These are phyloP conservation scores for Zaprionus vittiger DNA, from an alignment of 1,140 invertebrate species.

Conservation along the genomic window DNA sequence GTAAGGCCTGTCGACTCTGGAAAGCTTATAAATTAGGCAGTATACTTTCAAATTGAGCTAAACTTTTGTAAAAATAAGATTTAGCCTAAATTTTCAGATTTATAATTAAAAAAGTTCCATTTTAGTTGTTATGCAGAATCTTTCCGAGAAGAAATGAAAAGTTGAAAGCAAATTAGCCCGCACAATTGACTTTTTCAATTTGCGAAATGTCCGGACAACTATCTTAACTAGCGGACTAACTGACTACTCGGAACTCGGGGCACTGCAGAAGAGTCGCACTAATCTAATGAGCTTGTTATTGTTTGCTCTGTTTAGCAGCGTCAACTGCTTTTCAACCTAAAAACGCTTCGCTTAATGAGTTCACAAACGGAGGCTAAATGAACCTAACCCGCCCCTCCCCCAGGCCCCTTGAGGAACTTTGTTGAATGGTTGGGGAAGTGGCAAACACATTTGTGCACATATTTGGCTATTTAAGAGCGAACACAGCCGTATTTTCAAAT, in stretches of 20 bases:
- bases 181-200: not conserved
- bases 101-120: not conserved
- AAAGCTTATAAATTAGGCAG: slow-evolving; percentile 1
- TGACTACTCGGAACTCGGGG: slow-evolving; percentile 25
- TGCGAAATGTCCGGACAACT: slow-evolving; percentile 5
- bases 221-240: slow-evolving; percentile 17
- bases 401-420: not conserved
- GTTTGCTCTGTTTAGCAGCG: slow-evolving; percentile 52
- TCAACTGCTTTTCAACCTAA: slow-evolving; percentile 56
- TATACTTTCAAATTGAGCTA: not conserved
- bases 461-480: slow-evolving; percentile 70
- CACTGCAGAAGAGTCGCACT: slow-evolving; percentile 50
- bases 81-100: not conserved
- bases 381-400: not conserved
- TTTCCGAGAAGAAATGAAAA: not conserved
- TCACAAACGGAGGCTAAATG: slow-evolving; percentile 33
- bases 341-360: slow-evolving; percentile 63
- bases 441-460: slow-evolving; percentile 69
- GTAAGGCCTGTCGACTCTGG: not conserved
- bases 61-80: not conserved
- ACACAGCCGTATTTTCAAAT: slow-evolving; percentile 29
- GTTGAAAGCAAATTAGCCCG: not conserved
- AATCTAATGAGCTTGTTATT: slow-evolving; percentile 59
- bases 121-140: not conserved
- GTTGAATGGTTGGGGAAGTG: slow-evolving; percentile 25